Evolutionary conservation across 2,797 vertebrate genomes (phyloP).

Genomic region (Alectoris magna): DNA sequence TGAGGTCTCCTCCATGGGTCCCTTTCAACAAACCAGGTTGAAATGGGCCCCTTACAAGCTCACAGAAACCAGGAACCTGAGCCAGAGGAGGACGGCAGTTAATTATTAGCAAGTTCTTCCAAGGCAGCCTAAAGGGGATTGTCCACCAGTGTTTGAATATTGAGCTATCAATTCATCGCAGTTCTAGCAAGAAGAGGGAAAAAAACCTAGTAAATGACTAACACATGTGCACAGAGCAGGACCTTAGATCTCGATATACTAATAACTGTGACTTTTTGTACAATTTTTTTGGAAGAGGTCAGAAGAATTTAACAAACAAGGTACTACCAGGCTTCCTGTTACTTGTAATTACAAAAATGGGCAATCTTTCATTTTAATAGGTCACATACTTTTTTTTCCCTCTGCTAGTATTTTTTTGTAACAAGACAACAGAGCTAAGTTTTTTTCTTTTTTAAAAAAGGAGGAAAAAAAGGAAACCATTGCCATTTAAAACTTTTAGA

Average conservation of each 20-base stretch:
- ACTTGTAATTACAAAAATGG: slow-evolving; percentile 67
- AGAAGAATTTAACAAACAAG: slow-evolving; percentile 65
- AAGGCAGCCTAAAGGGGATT: slow-evolving; percentile 68
- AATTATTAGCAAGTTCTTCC: slow-evolving; percentile 69
- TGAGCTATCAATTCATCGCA: slow-evolving; percentile 64
- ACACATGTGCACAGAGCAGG: slow-evolving; percentile 55
- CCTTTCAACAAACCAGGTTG: not conserved
- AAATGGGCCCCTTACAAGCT: slow-evolving; percentile 9
- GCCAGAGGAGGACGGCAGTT: slow-evolving; percentile 45
- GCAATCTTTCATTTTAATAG: slow-evolving; percentile 70
- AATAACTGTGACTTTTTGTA: slow-evolving; percentile 65
- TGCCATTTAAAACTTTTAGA: slow-evolving; percentile 65
- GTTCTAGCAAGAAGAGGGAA: not conserved
- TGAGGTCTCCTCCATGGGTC: not conserved
- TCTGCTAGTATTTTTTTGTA: slow-evolving; percentile 32
- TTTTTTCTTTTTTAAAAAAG: not conserved
- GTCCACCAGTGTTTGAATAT: slow-evolving; percentile 55
- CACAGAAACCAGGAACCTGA: slow-evolving; percentile 28
- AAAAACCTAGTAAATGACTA: slow-evolving; percentile 43
- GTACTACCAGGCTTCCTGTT: slow-evolving; percentile 65
- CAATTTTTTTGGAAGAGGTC: slow-evolving; percentile 30
- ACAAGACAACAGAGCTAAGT: not conserved
- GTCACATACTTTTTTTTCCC: slow-evolving; percentile 34
- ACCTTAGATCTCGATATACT: slow-evolving; percentile 43
- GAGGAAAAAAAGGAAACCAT: slow-evolving; percentile 5